phyloP scores from a whole-genome alignment of 2,888 invertebrate genomes.

The Andrena marginata region DNA sequence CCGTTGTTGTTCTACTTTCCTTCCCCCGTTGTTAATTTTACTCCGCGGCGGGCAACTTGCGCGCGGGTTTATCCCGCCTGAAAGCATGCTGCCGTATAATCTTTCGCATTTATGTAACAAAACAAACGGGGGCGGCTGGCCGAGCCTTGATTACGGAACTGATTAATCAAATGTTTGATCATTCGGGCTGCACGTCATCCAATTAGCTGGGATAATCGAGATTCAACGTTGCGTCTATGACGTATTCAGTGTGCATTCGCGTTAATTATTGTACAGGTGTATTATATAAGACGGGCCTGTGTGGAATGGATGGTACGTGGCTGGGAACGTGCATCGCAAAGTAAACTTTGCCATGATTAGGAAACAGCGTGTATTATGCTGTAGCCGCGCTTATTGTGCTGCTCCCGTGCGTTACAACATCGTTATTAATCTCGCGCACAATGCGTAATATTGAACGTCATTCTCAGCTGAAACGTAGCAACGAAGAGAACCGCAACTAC shows the following conservation, averaged over 20 bases:
- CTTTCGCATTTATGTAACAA: conserved; percentile 39
- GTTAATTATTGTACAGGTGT: conserved; percentile 50
- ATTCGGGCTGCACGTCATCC: conserved; percentile 47
- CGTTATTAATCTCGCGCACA: conserved; percentile 18
- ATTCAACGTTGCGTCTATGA: conserved; percentile 44
- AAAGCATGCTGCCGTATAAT: neutral
- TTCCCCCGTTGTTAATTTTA: neutral
- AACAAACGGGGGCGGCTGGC: conserved; percentile 8
- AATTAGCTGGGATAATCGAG: conserved; percentile 57
- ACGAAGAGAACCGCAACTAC: too few relatives aligned
- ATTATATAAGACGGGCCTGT: conserved; percentile 46
- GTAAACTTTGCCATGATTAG: conserved; percentile 44
- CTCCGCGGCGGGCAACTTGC: neutral
- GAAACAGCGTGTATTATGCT: conserved; percentile 18
- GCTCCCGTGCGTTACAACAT: conserved; percentile 15
- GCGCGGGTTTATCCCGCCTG: neutral
- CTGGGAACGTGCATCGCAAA: conserved; percentile 39
- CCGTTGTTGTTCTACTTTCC: neutral
- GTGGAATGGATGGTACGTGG: conserved; percentile 36
- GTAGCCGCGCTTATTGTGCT: conserved; percentile 10
- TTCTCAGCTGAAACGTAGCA: neutral
- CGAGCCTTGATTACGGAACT: conserved; percentile 46
- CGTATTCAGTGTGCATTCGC: conserved; percentile 39
- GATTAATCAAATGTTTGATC: conserved; percentile 59
- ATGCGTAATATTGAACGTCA: conserved; percentile 7